A percentile compares a stretch with the other conserved stretches of the same genome.
phyloP scores from a whole-genome alignment of 2,888 invertebrate genomes.

The Scelioninae gen. 1 region DNA sequence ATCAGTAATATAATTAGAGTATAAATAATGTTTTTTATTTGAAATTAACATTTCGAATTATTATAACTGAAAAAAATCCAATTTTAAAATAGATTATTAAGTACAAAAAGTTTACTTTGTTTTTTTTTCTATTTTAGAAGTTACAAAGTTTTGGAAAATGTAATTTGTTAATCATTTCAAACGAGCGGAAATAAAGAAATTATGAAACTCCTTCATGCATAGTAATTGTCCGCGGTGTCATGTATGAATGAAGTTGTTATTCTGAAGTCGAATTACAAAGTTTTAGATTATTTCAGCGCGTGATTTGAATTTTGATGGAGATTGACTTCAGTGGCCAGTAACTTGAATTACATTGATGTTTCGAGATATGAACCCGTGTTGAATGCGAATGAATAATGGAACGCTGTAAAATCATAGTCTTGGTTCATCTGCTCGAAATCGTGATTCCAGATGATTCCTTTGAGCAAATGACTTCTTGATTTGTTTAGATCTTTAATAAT shows the following conservation, averaged over 20 bases:
- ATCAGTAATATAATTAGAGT: too few species aligned
- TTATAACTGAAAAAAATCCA: too few species aligned
- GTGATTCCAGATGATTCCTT: slow-evolving; percentile 22
- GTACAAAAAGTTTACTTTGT: too few species aligned
- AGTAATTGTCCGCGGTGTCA: slow-evolving; percentile 60
- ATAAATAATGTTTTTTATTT: too few species aligned
- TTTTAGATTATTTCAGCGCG: slow-evolving; percentile 65
- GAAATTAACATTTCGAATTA: too few species aligned
- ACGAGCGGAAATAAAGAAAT: slow-evolving; percentile 45
- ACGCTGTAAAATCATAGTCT: slow-evolving; percentile 47
- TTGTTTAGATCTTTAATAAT: background rate
- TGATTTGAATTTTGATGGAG: slow-evolving; percentile 67
- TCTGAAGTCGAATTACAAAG: slow-evolving; percentile 64
- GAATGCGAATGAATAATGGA: slow-evolving; percentile 67
- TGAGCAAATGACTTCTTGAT: slow-evolving; percentile 3
- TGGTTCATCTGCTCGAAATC: slow-evolving; percentile 38
- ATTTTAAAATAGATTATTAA: too few species aligned
- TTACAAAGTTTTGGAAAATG: slow-evolving; percentile 18
- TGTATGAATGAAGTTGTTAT: slow-evolving; percentile 64
- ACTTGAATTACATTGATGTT: slow-evolving; percentile 68
- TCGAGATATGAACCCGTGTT: slow-evolving; percentile 61
- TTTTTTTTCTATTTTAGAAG: slow-evolving; percentile 27
- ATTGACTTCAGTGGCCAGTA: slow-evolving; percentile 62
- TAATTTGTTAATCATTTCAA: slow-evolving; percentile 54
- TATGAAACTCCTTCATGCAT: slow-evolving; percentile 48